phyloP scores from a whole-genome alignment of 2,888 invertebrate genomes.

The Psylliodes chrysocephalus region DNA sequence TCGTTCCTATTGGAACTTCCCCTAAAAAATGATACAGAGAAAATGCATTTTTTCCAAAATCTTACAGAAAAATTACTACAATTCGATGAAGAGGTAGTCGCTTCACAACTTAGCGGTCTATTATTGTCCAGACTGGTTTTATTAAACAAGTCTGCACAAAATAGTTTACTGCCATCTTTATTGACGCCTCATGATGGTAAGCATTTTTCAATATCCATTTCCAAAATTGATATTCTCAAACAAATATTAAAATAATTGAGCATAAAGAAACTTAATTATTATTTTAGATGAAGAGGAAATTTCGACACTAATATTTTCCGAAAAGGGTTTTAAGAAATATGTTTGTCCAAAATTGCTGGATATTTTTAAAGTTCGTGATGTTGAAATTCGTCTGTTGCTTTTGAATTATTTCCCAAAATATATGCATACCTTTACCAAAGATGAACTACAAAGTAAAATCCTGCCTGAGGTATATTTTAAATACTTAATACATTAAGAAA shows the following conservation, averaged over 20 bases:
- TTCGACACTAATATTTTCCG: slow-evolving; percentile 71
- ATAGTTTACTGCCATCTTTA: slow-evolving; percentile 75
- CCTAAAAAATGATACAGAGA: slow-evolving; percentile 80
- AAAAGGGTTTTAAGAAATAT: slow-evolving; percentile 75
- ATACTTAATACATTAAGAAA: no score
- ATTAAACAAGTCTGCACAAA: slow-evolving; percentile 82
- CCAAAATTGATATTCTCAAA: no score
- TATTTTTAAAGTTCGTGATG: slow-evolving; percentile 87
- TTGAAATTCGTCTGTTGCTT: slow-evolving; percentile 82
- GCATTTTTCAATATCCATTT: no score
- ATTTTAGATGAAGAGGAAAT: slow-evolving; percentile 53
- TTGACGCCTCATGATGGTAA: slow-evolving; percentile 78
- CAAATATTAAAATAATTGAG: no score
- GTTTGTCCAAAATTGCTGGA: slow-evolving; percentile 81
- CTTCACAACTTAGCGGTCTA: slow-evolving; percentile 80
- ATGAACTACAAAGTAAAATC: slow-evolving; percentile 79
- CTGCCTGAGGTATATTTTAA: slow-evolving; percentile 82
- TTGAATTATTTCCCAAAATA: slow-evolving; percentile 82
- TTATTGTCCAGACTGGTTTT: slow-evolving; percentile 87
- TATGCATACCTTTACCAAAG: slow-evolving; percentile 77
- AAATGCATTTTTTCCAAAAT: slow-evolving; percentile 79
- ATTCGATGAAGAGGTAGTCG: slow-evolving; percentile 85
- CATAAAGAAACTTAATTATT: no score
- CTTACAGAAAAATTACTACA: slow-evolving; percentile 74
- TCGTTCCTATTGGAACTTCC: slow-evolving; percentile 86